Evolutionary conservation across 2,888 invertebrate genomes (phyloP).

Genomic region (Scelioninae gen. 1): DNA sequence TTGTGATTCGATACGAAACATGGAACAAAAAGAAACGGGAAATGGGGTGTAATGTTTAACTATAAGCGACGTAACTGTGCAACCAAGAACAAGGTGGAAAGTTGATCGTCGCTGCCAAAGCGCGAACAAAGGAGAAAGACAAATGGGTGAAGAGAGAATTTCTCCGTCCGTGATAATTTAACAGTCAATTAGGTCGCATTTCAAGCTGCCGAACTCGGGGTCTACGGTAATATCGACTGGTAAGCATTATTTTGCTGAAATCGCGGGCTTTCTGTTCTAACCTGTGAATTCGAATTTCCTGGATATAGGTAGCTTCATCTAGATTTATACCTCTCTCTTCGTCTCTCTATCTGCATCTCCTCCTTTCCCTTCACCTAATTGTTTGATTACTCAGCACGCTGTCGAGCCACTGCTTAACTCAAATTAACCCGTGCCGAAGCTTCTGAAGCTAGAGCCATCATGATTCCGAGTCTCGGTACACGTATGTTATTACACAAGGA

Average conservation of each 20-base stretch:
- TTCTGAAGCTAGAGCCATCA: constrained; percentile 72
- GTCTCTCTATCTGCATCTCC: constrained; percentile 43
- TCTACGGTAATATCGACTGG: constrained; percentile 80
- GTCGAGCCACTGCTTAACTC: constrained; percentile 82
- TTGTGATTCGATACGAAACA: too few relatives aligned
- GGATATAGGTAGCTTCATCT: constrained; percentile 72
- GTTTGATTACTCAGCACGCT: constrained; percentile 84
- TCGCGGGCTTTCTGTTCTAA: constrained; percentile 76
- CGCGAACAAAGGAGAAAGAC: constrained; percentile 70
- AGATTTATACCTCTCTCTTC: constrained; percentile 66
- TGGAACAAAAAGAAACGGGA: too few relatives aligned
- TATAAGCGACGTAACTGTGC: constrained; percentile 47
- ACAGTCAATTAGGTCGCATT: constrained; percentile 82
- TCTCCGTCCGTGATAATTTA: constrained; percentile 80
- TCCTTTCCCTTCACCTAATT: constrained; percentile 79
- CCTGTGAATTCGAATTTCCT: constrained; percentile 71
- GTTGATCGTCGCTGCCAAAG: constrained; percentile 68
- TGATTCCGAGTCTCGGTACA: constrained; percentile 77
- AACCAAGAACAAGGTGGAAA: constrained; percentile 67
- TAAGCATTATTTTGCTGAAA: constrained; percentile 83
- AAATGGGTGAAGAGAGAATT: constrained; percentile 70
- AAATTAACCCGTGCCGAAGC: constrained; percentile 78
- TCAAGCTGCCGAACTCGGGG: constrained; percentile 75
- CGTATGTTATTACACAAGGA: constrained; percentile 76
- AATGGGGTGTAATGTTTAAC: constrained; percentile 57